These are phyloP conservation scores for Rafetus swinhoei DNA, from an alignment of 2,113 vertebrate genomes.

Conservation along the genomic window DNA sequence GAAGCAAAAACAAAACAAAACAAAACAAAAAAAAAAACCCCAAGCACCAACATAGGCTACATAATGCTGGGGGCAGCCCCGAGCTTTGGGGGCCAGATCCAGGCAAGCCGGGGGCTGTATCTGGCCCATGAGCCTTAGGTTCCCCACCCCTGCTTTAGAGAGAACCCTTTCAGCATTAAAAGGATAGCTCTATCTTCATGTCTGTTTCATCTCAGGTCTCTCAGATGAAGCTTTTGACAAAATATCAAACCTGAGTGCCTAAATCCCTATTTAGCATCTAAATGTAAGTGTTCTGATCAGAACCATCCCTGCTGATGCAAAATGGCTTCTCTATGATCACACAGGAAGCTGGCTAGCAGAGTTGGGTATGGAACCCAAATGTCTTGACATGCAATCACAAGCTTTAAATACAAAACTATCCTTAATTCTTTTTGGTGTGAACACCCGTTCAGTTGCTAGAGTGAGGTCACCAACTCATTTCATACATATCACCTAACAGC, in stretches of 20 bases:
- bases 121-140: background rate
- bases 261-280: background rate
- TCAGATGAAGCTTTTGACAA: background rate
- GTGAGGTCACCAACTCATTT: background rate
- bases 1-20: too few species aligned
- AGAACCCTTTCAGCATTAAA: background rate
- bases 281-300: background rate
- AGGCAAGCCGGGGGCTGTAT: too few species aligned
- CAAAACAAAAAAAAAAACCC: too few species aligned
- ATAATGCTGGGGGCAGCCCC: too few species aligned
- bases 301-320: background rate
- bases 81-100: too few species aligned
- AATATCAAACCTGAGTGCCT: background rate
- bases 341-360: background rate
- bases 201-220: background rate
- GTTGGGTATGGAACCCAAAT: background rate
- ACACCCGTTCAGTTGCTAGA: background rate
- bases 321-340: background rate
- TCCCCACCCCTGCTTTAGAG: background rate
- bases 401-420: background rate
- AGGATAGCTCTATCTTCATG: background rate
- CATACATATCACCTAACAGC: background rate
- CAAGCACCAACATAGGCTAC: too few species aligned
- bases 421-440: background rate
- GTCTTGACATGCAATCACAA: background rate